Evolutionary conservation across 2,113 vertebrate genomes (phyloP).

Genomic region (Egretta garzetta): DNA sequence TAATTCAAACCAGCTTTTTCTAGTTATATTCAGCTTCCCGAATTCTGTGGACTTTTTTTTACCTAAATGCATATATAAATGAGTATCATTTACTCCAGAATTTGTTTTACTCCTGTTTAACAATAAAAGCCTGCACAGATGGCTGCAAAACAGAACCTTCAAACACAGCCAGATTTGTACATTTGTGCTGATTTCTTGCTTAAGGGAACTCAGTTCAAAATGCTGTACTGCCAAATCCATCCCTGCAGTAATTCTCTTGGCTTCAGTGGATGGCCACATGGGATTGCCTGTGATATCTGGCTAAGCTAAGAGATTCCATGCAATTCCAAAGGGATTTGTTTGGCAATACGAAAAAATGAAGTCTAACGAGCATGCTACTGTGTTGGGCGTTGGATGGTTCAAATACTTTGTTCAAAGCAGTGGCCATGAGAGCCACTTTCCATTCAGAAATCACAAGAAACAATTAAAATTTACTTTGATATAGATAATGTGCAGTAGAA

Average conservation of each 20-base stretch:
- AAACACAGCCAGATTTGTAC: constrained; percentile 40
- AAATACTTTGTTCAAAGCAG: neutral
- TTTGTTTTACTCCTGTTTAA: constrained; percentile 35
- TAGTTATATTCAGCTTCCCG: constrained; percentile 11
- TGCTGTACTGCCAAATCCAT: constrained; percentile 36
- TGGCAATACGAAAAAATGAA: constrained; percentile 11
- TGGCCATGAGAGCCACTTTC: neutral
- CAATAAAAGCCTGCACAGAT: constrained; percentile 56
- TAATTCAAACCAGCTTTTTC: neutral
- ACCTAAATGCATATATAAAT: neutral
- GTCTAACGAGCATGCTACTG: neutral
- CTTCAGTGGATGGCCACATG: constrained; percentile 35
- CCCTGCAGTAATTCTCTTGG: constrained; percentile 49
- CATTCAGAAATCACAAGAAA: neutral
- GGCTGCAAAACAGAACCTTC: constrained; percentile 41
- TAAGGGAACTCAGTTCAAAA: constrained; percentile 40
- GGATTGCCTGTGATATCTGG: constrained; percentile 25
- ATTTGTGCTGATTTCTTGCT: constrained; percentile 56
- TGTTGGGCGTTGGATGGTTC: neutral
- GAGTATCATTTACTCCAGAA: neutral
- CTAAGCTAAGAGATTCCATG: neutral
- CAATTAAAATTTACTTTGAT: neutral
- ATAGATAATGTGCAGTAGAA: neutral
- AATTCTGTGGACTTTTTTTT: neutral
- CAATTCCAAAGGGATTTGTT: constrained; percentile 10